Base-by-base conservation (phyloP, 2,888 invertebrate genomes). In the Rambutsinella grinnellia region DNA sequence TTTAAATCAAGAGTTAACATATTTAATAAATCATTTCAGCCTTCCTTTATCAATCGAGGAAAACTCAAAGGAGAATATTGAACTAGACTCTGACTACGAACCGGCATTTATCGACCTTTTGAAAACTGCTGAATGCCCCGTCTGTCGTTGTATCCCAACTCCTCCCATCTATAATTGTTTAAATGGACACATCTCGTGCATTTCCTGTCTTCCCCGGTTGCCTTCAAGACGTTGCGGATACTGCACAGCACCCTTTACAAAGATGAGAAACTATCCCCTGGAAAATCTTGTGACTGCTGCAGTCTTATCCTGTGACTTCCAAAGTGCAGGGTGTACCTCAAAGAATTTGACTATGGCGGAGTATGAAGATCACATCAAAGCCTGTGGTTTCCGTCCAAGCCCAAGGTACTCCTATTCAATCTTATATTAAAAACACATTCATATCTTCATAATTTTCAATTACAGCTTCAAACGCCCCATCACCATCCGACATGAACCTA, bases 191-290 rank as follows among this genome's bases (percentile, higher is more conserved):
- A 72, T 76, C 46, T 57, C 65, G 1, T 80, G 80, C 46, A 28
- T 47, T 3, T 27, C 51, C 3, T 80, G 80, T 60, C 53, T 56
- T 5, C 74, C 74, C 13, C 68, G 70, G 10, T 46, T 80, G 10
- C 26, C 61, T 2, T 23, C 62, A 6, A 51, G 63, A 10, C 58
- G 57, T 10, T 80, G 80, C 60, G 61, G 57, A 3, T 78, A 74
- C 49, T 80, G 80, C 56, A 28, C 28, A 2, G 78, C 67, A 24
- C 44, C 47, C 15, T 78, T 80, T 21, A 80, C 80, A 3, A 28
- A 26, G 44, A 80, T 80, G 76, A 44, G 80, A 27, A 80, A 80
- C 46, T 80, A 68, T 54, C 80, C 80, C 2, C 15, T 80, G 49
- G 80, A 80, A 21, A 47, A 57, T 47, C 44, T 80, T 1, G 66